Evolutionary conservation across 2,888 invertebrate genomes (phyloP).

Genomic region (Automeris io): DNA sequence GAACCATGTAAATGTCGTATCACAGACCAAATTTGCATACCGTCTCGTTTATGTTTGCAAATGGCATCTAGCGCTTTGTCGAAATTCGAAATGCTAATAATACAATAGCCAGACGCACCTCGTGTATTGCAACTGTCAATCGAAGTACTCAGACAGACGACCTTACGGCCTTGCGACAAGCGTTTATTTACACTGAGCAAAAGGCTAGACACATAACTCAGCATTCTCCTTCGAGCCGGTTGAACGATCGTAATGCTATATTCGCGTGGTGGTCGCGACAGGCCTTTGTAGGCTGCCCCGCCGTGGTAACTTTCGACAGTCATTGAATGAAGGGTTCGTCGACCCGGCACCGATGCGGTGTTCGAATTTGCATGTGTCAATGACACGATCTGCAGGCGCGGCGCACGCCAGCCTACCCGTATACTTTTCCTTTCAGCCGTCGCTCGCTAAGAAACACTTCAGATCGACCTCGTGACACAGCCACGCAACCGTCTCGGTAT

Average conservation of each 20-base stretch:
- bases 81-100: constrained; percentile 70
- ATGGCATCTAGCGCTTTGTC: constrained; percentile 57
- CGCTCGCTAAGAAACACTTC: constrained; percentile 55
- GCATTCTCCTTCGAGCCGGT: constrained; percentile 36
- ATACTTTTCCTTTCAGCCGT: constrained; percentile 71
- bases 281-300: constrained; percentile 45
- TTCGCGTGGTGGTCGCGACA: constrained; percentile 33
- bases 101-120: constrained; percentile 66
- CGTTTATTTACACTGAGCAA: constrained; percentile 28
- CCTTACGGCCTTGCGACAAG: constrained; percentile 35
- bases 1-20: constrained; percentile 41
- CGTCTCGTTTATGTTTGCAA: constrained; percentile 55
- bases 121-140: constrained; percentile 45
- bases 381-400: constrained; percentile 62
- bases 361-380: constrained; percentile 74
- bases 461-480: constrained; percentile 63
- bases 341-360: constrained; percentile 62
- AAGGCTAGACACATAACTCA: constrained; percentile 47
- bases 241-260: constrained; percentile 41
- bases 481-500: constrained; percentile 23
- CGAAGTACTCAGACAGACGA: constrained; percentile 28
- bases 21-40: constrained; percentile 57
- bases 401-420: constrained; percentile 30
- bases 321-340: constrained; percentile 69
- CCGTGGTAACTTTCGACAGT: constrained; percentile 70